A percentile compares a stretch with the other conserved stretches of the same genome.
Conservation (phyloP, 1,140 invertebrate genomes). For the Calephelis nemesis region DNA sequence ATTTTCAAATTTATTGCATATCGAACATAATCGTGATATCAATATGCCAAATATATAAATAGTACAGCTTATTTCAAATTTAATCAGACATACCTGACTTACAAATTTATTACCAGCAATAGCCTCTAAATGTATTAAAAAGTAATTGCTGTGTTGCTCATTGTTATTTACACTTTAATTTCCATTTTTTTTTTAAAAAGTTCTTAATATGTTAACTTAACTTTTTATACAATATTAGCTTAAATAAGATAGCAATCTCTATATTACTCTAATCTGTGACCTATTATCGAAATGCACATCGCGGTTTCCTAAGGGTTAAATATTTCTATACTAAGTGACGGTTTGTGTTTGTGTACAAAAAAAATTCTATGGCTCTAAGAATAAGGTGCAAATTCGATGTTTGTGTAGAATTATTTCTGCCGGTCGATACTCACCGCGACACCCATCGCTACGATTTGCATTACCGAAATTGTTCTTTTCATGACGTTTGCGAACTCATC, state of each 20-base stretch:
- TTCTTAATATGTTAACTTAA: too few species aligned
- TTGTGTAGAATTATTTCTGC: slow-evolving; percentile 23
- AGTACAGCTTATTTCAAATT: too few species aligned
- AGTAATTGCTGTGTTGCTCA: too few species aligned
- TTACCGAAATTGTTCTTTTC: slow-evolving; percentile 59
- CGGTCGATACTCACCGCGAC: slow-evolving; percentile 43
- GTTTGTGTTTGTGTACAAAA: background rate
- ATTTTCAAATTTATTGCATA: too few species aligned
- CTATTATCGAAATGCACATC: slow-evolving; percentile 73
- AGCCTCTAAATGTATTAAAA: too few species aligned
- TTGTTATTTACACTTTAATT: too few species aligned
- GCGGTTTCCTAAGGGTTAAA: slow-evolving; percentile 67
- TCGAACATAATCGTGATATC: too few species aligned
- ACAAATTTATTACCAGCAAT: too few species aligned
- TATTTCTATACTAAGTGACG: slow-evolving; percentile 42
- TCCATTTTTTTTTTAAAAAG: too few species aligned
- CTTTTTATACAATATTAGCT: too few species aligned
- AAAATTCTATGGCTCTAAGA: slow-evolving; percentile 3
- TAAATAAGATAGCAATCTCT: slow-evolving; percentile 17
- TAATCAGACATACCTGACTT: too few species aligned
- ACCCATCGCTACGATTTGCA: slow-evolving; percentile 41
- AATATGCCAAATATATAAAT: too few species aligned
- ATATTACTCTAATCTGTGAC: slow-evolving; percentile 36
- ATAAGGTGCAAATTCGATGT: slow-evolving; percentile 32
- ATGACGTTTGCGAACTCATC: slow-evolving; percentile 10